Evolutionary conservation across 2,113 vertebrate genomes (phyloP).

Genomic region (Podarcis raffonei): DNA sequence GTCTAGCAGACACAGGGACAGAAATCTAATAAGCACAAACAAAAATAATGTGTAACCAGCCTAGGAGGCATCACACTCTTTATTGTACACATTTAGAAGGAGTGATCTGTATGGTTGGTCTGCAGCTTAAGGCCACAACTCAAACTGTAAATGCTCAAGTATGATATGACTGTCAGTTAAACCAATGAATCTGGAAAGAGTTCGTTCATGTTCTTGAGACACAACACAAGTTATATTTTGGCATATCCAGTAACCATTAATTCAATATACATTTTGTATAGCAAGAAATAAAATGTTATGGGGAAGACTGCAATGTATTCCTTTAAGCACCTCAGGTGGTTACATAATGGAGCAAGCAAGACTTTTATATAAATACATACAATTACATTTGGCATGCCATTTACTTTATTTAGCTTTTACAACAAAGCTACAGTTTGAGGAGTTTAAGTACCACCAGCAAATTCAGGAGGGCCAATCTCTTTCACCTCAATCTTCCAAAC

Average conservation of each 20-base stretch:
- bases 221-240: slow-evolving; percentile 8
- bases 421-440: slow-evolving; percentile 48
- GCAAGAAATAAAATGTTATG: slow-evolving; percentile 32
- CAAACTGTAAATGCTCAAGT: background rate
- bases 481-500: slow-evolving; percentile 41
- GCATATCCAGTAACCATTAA: slow-evolving; percentile 29
- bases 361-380: slow-evolving; percentile 24
- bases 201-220: slow-evolving; percentile 28
- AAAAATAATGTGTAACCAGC: background rate
- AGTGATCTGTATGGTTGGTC: background rate
- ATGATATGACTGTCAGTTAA: background rate
- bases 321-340: slow-evolving; percentile 16
- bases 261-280: slow-evolving; percentile 32
- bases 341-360: slow-evolving; percentile 37
- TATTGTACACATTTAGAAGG: slow-evolving; percentile 13
- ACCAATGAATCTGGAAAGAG: background rate
- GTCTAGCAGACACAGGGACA: background rate
- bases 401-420: slow-evolving; percentile 65
- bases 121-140: background rate
- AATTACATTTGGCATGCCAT: slow-evolving; percentile 55
- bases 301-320: slow-evolving; percentile 31
- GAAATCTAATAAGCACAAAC: background rate
- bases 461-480: slow-evolving; percentile 29
- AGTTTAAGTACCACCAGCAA: slow-evolving; percentile 34
- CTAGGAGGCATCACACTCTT: background rate